Conservation (phyloP, 2,113 vertebrate species). For the Chiloscyllium plagiosum region DNA sequence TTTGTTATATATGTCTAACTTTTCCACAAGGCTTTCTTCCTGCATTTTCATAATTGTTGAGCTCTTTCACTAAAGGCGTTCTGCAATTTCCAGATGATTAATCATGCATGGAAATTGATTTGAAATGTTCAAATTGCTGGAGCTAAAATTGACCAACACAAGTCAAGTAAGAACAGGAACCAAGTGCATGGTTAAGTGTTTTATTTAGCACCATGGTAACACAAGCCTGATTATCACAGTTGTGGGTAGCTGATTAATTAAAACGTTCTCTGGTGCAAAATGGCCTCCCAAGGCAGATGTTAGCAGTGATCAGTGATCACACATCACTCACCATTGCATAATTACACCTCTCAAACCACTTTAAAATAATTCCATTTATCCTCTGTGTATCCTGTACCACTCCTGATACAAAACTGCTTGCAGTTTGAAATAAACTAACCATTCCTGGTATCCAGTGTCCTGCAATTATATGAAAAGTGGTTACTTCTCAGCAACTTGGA, state of each 20-base stretch:
- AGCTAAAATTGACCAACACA: background rate
- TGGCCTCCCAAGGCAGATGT: conserved; percentile 2
- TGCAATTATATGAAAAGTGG: background rate
- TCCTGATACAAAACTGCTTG: background rate
- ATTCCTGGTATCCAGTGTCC: background rate
- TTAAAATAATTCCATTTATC: background rate
- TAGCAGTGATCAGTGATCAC: background rate
- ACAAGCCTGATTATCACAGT: conserved; percentile 19
- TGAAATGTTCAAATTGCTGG: background rate
- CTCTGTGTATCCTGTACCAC: background rate
- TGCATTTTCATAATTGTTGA: background rate
- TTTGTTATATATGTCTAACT: background rate
- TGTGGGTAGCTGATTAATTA: conserved; percentile 25
- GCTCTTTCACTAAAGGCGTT: background rate
- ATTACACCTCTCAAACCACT: background rate
- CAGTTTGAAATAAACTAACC: background rate
- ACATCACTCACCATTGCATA: conserved; percentile 1
- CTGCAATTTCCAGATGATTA: background rate
- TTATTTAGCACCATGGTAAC: conserved; percentile 7
- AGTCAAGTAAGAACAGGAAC: background rate
- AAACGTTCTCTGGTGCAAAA: conserved; percentile 7
- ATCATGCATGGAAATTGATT: background rate
- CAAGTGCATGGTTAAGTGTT: background rate
- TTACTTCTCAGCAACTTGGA: background rate
- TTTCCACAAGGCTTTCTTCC: background rate